phyloP scores from a whole-genome alignment of 2,797 vertebrate genomes.

The Acomys russatus region DNA sequence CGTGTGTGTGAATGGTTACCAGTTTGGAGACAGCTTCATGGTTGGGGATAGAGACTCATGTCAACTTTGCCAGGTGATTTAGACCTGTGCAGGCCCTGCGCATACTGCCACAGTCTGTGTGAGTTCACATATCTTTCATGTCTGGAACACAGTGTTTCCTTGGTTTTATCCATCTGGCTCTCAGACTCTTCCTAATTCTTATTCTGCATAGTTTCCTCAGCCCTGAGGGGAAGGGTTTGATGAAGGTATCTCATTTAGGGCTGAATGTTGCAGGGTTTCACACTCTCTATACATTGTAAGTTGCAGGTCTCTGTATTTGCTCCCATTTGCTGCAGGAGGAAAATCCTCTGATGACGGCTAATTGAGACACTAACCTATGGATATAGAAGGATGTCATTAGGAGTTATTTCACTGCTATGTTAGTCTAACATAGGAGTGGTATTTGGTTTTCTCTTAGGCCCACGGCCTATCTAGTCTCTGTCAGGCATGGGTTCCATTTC shows the following conservation, averaged over 20 bases:
- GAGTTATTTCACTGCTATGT: not conserved
- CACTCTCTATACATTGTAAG: not conserved
- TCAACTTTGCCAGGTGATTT: not conserved
- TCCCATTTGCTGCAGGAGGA: not conserved
- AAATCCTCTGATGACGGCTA: not conserved
- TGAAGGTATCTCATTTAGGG: not conserved
- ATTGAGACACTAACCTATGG: not conserved
- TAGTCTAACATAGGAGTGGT: not conserved
- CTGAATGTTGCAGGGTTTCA: not conserved
- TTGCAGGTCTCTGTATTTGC: not conserved
- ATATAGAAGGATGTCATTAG: not conserved
- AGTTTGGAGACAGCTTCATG: not conserved
- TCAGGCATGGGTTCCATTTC: not conserved
- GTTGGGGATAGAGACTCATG: not conserved
- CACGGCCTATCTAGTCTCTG: not conserved
- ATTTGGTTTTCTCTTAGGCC: not conserved
- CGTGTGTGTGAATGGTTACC: not conserved
- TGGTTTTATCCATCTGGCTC: too few species aligned
- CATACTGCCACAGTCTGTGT: not conserved
- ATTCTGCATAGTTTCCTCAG: not conserved
- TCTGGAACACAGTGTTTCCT: not conserved
- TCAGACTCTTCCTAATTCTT: not conserved
- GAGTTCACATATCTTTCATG: too few species aligned
- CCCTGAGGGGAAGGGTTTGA: not conserved
- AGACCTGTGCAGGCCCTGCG: not conserved